A percentile compares a stretch with the other conserved stretches of the same genome.
Evolutionary conservation across 2,113 vertebrate genomes (phyloP).

Genomic region (Cottus gobio): DNA sequence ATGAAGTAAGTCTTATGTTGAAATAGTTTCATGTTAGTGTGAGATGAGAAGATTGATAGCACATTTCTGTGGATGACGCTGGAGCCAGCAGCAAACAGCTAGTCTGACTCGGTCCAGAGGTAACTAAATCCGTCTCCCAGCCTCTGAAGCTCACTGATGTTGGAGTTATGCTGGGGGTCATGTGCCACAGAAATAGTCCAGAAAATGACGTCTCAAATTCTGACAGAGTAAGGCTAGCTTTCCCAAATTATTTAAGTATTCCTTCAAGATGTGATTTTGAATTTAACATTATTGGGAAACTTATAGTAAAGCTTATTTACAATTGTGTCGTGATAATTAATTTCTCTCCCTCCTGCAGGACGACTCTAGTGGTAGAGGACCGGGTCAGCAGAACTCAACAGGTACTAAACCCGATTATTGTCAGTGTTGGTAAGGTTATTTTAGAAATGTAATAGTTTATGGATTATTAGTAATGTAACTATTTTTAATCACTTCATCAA

Average conservation of each 20-base stretch:
- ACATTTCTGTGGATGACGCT: not conserved
- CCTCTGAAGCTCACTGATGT: not conserved
- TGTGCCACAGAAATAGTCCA: not conserved
- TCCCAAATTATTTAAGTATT: not conserved
- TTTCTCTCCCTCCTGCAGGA: conserved; percentile 82
- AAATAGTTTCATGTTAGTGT: not conserved
- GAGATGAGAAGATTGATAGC: not conserved
- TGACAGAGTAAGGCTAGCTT: not conserved
- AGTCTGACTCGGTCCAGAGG: not conserved
- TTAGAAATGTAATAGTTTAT: not conserved
- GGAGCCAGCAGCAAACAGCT: not conserved
- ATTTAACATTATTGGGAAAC: not conserved
- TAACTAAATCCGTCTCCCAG: not conserved
- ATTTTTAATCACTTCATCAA: not conserved
- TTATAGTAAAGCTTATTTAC: conserved; percentile 47
- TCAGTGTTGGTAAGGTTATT: not conserved
- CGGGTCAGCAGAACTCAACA: conserved; percentile 88
- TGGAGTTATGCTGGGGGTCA: not conserved
- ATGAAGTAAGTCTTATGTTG: conserved; percentile 81
- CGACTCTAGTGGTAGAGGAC: conserved; percentile 91
- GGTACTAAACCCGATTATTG: conserved; percentile 70
- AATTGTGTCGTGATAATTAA: not conserved
- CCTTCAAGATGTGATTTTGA: not conserved
- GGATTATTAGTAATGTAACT: not conserved
- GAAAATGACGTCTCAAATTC: not conserved